A percentile compares a stretch with the other conserved stretches of the same genome.
phyloP scores from a whole-genome alignment of 2,888 invertebrate species.

The Pristionchus japonicus region DNA sequence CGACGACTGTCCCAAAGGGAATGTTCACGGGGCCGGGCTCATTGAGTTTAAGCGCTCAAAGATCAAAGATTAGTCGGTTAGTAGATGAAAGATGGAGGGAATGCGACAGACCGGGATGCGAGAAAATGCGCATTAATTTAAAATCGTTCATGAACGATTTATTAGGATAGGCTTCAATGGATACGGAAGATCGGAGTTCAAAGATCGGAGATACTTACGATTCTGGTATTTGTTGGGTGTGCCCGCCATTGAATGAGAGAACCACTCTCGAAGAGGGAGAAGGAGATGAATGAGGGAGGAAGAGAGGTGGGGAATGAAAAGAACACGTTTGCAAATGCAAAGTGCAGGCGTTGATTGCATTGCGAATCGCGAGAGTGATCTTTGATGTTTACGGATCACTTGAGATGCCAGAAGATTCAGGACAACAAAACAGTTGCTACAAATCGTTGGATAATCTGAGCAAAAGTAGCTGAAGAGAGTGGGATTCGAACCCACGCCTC shows the following conservation, averaged over 20 bases:
- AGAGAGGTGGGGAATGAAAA: neutral
- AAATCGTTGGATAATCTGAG: too few relatives aligned
- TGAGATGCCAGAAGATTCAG: too few relatives aligned
- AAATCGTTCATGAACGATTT: neutral
- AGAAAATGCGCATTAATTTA: neutral
- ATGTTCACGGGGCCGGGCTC: conserved; percentile 29
- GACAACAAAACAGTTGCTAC: too few relatives aligned
- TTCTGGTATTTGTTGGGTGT: too few relatives aligned
- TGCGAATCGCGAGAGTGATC: too few relatives aligned
- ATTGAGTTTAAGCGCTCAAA: neutral
- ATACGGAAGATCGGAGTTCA: neutral
- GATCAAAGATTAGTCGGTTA: conserved; percentile 24
- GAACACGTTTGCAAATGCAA: neutral
- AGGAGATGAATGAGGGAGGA: neutral
- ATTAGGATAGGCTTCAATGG: neutral
- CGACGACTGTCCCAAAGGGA: neutral
- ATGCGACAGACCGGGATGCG: neutral
- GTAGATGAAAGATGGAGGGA: neutral
- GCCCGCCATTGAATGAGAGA: neutral
- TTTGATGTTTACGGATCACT: too few relatives aligned
- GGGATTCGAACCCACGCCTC: conserved; percentile 89
- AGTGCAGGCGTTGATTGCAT: neutral
- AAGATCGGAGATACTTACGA: neutral
- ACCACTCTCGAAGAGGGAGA: neutral
- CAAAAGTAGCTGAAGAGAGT: conserved; percentile 78